phyloP scores from a whole-genome alignment of 2,113 vertebrate genomes.

The Nycticorax nycticorax region DNA sequence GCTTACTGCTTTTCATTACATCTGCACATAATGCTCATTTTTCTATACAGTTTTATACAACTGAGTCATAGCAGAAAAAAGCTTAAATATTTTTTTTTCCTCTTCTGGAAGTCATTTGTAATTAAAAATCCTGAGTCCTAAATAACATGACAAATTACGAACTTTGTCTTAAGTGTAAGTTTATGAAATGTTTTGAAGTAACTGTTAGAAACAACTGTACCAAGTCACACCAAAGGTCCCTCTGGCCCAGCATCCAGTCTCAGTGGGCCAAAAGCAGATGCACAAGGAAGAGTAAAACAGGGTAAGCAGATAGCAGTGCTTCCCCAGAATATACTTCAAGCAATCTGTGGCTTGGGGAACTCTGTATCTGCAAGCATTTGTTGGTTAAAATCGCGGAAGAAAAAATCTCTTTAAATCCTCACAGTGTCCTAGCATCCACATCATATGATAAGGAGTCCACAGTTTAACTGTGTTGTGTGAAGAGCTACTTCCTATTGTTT shows the following conservation, averaged over 20 bases:
- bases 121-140: constrained; percentile 22
- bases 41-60: constrained; percentile 72
- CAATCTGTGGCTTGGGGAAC: background rate
- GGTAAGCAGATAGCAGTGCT: background rate
- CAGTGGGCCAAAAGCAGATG: constrained; percentile 13
- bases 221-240: constrained; percentile 40
- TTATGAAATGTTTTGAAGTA: constrained; percentile 12
- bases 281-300: background rate
- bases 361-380: background rate
- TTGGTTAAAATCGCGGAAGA: background rate
- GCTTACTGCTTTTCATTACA: constrained; percentile 60
- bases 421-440: background rate
- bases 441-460: background rate
- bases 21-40: constrained; percentile 60
- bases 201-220: constrained; percentile 18
- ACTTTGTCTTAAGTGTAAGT: constrained; percentile 1
- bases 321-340: background rate
- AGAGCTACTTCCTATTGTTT: background rate
- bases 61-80: constrained; percentile 49
- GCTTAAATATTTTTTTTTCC: constrained; percentile 33
- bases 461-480: background rate
- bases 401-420: background rate
- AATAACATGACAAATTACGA: background rate
- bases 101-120: constrained; percentile 47
- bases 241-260: background rate